These are phyloP conservation scores for Hypotaenidia philippensis DNA, from an alignment of 2,797 vertebrate genomes.

Conservation along the genomic window DNA sequence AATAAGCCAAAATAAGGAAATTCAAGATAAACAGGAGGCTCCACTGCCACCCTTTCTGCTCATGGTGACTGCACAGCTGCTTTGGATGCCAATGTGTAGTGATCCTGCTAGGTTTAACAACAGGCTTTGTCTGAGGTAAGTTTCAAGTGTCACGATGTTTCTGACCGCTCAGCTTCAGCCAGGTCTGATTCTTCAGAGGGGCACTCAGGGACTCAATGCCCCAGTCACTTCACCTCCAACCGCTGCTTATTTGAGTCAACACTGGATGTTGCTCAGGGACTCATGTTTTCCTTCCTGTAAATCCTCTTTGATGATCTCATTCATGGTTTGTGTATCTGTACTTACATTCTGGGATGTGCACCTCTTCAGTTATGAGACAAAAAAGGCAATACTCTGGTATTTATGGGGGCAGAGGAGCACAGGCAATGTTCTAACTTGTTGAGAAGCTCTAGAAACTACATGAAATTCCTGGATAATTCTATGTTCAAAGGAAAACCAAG, in stretches of 20 bases:
- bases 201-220: neutral
- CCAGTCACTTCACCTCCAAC: neutral
- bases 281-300: neutral
- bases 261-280: neutral
- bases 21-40: neutral
- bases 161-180: neutral
- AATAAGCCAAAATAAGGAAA: neutral
- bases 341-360: neutral
- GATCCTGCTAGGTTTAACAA: neutral
- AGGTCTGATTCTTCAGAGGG: neutral
- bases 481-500: neutral
- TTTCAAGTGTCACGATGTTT: neutral
- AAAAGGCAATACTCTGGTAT: neutral
- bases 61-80: neutral
- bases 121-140: neutral
- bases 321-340: neutral
- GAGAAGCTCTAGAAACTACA: neutral
- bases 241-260: neutral
- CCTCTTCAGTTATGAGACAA: neutral
- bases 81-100: neutral
- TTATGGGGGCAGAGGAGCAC: neutral
- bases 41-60: neutral
- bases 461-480: neutral
- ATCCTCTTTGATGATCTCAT: neutral
- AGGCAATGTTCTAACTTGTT: neutral